These are phyloP conservation scores for Etheostoma perlongum DNA, from an alignment of 2,797 vertebrate genomes.

Conservation along the genomic window DNA sequence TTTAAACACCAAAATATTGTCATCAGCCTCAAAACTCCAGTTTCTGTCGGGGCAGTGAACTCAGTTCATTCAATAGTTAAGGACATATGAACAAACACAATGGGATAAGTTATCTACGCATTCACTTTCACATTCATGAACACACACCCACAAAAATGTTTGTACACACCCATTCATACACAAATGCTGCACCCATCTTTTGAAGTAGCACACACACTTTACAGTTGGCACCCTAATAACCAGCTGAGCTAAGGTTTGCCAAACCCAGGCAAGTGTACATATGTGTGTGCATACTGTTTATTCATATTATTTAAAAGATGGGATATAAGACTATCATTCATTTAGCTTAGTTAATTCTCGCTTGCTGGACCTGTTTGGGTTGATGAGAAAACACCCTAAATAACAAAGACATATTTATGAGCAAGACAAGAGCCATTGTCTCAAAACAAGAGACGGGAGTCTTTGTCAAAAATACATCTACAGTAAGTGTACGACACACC, in stretches of 20 bases:
- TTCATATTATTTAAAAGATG: slow-evolving; percentile 20
- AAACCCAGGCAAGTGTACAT: slow-evolving; percentile 52
- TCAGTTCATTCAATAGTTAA: background rate
- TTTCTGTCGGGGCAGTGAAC: background rate
- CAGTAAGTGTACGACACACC: background rate
- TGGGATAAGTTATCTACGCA: background rate
- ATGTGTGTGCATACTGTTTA: background rate
- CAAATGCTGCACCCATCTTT: slow-evolving; percentile 4
- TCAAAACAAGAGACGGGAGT: background rate
- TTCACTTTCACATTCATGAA: background rate
- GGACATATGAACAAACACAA: background rate
- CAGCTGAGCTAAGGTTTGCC: slow-evolving; percentile 7
- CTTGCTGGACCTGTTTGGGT: slow-evolving; percentile 37
- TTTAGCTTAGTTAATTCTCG: slow-evolving; percentile 16
- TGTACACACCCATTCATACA: slow-evolving; percentile 5
- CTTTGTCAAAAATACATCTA: background rate
- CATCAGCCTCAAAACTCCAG: background rate
- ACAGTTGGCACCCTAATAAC: background rate
- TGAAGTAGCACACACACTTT: slow-evolving; percentile 14
- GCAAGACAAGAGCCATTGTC: background rate
- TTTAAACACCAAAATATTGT: background rate
- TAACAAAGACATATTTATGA: slow-evolving; percentile 9
- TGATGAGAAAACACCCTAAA: background rate
- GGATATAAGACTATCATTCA: background rate
- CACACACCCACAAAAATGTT: background rate